Evolutionary conservation across 2,888 invertebrate genomes (phyloP), one percentile per base, ranked within the genome.

Genomic region (Catocala nupta): DNA sequence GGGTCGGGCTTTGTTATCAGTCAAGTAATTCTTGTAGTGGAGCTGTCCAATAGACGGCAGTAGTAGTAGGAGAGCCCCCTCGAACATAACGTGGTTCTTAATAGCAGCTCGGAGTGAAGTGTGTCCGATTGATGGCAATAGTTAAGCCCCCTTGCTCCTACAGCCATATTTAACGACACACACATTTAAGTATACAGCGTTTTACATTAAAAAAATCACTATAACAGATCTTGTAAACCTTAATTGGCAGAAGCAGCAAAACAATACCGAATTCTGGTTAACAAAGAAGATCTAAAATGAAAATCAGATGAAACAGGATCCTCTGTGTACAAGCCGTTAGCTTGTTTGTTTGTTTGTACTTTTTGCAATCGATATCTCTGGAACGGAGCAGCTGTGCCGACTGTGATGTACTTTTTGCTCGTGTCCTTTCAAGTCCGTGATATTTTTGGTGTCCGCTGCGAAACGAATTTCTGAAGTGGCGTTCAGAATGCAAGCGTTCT

Each of bases 321-420:
- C 74, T 73, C 78, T 84, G 81, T 86, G 84, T 80, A 84, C 84
- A 81, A 80, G 80, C 81, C 87, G 82, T 84, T 85, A 85, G 80
- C 73, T 75, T 77, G 82, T 83, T 78, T 81, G 85, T 89, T 85
- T 82, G 82, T 82, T 77, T 88, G 80, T 85, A 81, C 85, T 86
- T 87, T 88, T 91, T 91, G 90, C 87, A 86, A 90, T 87, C 89
- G 90, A 91, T 92, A 91, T 88, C 90, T 88, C 85, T 83, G 89
- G 89, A 90, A 87, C 83, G 82, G 77, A 87, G 85, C 92, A 91
- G 92, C 92, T 92, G 92, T 82, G 89, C 75, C 76, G 80, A 78
- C 48, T 57, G 55, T 42, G 55, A 44, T 66, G 59, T 65, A 73
- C 78, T 81, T 85, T 85, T 85, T 85, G 81, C 62, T 76, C 80